A percentile compares a stretch with the other conserved stretches of the same genome.
Conservation (phyloP, 2,797 vertebrate species). For the Novumbra hubbsi region DNA sequence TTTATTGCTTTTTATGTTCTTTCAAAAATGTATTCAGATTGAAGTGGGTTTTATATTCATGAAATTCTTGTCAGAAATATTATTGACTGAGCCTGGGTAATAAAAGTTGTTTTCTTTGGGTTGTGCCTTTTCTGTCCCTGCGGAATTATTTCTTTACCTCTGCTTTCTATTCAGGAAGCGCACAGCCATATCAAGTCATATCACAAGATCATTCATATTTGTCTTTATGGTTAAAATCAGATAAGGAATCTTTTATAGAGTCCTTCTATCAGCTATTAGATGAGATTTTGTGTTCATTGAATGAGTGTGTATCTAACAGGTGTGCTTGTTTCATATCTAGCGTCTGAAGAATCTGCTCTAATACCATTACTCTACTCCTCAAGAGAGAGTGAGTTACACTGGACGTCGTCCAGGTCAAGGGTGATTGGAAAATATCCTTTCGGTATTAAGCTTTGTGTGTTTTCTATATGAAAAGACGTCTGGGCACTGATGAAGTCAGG, state of each 20-base stretch:
- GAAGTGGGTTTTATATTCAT: slow-evolving; percentile 1
- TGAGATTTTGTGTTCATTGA: background rate
- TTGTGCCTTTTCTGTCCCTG: background rate
- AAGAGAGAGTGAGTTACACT: background rate
- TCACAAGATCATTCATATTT: background rate
- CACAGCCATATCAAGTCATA: slow-evolving; percentile 13
- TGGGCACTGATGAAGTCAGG: too few species aligned
- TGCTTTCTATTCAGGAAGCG: background rate
- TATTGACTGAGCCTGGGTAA: background rate
- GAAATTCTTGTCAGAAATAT: background rate
- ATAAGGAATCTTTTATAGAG: background rate
- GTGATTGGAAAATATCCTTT: background rate
- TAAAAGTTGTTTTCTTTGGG: background rate
- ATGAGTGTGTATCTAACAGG: background rate
- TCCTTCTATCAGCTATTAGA: background rate
- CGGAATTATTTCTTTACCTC: slow-evolving; percentile 1
- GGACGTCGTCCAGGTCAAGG: background rate
- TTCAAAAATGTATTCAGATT: slow-evolving; percentile 1
- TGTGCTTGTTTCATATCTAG: background rate
- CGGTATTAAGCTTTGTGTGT: too few species aligned
- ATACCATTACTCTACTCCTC: background rate
- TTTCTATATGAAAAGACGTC: too few species aligned
- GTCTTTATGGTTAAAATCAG: slow-evolving; percentile 15
- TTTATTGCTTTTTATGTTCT: background rate
- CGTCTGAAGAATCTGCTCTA: background rate